A percentile compares a stretch with the other conserved stretches of the same genome.
Conservation (phyloP, 2,888 invertebrate species). For the Hetaerina titia region DNA sequence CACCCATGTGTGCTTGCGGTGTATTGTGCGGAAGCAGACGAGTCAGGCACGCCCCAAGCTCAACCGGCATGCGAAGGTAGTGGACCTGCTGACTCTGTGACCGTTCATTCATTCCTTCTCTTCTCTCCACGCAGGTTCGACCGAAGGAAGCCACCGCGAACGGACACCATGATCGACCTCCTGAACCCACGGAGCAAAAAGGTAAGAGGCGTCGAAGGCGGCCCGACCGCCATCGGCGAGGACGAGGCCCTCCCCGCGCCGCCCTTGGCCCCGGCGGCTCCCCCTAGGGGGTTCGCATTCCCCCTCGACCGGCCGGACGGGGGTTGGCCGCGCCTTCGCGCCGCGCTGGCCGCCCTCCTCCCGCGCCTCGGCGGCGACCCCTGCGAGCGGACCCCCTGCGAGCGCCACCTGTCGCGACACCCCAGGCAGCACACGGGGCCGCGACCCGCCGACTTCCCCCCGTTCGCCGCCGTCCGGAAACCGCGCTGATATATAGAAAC, state of each 20-base stretch:
- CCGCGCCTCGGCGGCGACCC: neutral
- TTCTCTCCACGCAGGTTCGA: slow-evolving; percentile 7
- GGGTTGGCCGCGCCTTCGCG: neutral
- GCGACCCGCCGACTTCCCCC: neutral
- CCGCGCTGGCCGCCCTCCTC: neutral
- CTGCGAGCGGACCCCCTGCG: neutral
- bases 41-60: no score
- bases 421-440: neutral
- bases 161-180: slow-evolving; percentile 24
- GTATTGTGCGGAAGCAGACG: no score
- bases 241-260: neutral
- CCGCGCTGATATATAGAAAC: no score
- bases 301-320: neutral
- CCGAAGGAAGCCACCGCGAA: neutral
- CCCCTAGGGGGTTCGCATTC: neutral
- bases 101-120: neutral
- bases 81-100: neutral
- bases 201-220: slow-evolving; percentile 13
- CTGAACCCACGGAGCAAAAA: slow-evolving; percentile 43
- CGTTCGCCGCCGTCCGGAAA: neutral
- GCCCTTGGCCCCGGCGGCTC: neutral
- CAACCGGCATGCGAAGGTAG: no score
- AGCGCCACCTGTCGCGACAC: neutral
- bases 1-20: no score
- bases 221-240: no score